A percentile compares a stretch with the other conserved stretches of the same genome.
Conservation (phyloP, 2,888 invertebrate genomes). For the Trichopoda pennipes region DNA sequence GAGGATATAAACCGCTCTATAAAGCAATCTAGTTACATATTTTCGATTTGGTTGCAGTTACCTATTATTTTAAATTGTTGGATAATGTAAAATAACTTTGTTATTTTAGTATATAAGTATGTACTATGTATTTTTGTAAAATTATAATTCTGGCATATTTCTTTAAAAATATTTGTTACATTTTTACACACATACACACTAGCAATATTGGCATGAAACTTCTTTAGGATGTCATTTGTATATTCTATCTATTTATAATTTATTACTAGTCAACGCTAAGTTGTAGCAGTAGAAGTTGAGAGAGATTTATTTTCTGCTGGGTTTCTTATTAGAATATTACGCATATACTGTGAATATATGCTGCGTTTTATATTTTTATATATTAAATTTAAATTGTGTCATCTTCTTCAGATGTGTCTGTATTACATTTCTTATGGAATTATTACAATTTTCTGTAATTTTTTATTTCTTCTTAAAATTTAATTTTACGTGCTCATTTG, state of each 20-base stretch:
- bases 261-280: neutral
- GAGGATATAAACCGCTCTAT: no score
- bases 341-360: neutral
- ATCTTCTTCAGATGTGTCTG: neutral
- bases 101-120: neutral
- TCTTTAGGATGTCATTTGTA: conserved; percentile 31
- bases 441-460: conserved; percentile 13
- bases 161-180: neutral
- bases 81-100: neutral
- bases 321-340: conserved; percentile 55
- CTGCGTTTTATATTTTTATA: neutral
- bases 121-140: neutral
- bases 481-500: neutral
- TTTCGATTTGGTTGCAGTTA: conserved; percentile 16
- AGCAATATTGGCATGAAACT: conserved; percentile 42
- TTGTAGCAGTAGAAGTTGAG: conserved; percentile 9
- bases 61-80: conserved; percentile 26
- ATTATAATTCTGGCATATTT: neutral
- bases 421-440: neutral
- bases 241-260: conserved; percentile 21
- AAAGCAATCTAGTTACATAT: neutral
- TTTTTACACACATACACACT: no score
- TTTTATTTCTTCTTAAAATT: neutral
- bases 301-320: conserved; percentile 54
- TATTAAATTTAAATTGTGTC: neutral